phyloP scores from a whole-genome alignment of 2,113 vertebrate species.

The Pelvicachromis taeniatus region DNA sequence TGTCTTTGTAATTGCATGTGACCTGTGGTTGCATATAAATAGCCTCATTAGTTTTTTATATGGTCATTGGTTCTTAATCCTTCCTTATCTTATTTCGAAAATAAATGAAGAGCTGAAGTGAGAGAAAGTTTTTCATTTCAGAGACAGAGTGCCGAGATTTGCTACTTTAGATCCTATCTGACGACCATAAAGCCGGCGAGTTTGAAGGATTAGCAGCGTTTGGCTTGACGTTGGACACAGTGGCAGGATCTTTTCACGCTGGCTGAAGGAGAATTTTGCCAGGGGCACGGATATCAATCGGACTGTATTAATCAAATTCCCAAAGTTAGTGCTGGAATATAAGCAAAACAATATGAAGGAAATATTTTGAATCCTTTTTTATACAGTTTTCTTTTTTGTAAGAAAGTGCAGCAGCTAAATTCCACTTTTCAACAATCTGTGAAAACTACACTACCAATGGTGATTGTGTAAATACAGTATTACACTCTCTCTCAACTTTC shows the following conservation, averaged over 20 bases:
- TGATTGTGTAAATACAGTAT: neutral
- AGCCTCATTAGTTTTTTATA: conserved; percentile 67
- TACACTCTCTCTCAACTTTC: conserved; percentile 2
- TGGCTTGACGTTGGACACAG: neutral
- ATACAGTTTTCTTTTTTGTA: neutral
- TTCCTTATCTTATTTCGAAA: conserved; percentile 39
- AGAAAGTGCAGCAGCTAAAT: neutral
- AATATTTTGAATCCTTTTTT: neutral
- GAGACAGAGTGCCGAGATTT: neutral
- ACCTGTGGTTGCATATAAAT: conserved; percentile 71
- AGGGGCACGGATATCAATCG: neutral
- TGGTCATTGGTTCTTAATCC: conserved; percentile 47
- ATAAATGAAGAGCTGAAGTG: conserved; percentile 16
- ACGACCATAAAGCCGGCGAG: neutral
- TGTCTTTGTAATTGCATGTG: conserved; percentile 41
- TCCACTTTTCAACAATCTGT: neutral
- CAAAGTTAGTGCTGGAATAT: conserved; percentile 11
- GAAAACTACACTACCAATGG: neutral
- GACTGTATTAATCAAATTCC: conserved; percentile 31
- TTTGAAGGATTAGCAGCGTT: neutral
- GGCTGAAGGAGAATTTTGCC: neutral
- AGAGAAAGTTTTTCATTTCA: conserved; percentile 30
- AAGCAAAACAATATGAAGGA: neutral
- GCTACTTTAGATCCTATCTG: conserved; percentile 13
- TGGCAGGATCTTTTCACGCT: neutral